A percentile compares a stretch with the other conserved stretches of the same genome.
Conservation (phyloP, 2,113 vertebrate genomes). For the Nothobranchius furzeri region DNA sequence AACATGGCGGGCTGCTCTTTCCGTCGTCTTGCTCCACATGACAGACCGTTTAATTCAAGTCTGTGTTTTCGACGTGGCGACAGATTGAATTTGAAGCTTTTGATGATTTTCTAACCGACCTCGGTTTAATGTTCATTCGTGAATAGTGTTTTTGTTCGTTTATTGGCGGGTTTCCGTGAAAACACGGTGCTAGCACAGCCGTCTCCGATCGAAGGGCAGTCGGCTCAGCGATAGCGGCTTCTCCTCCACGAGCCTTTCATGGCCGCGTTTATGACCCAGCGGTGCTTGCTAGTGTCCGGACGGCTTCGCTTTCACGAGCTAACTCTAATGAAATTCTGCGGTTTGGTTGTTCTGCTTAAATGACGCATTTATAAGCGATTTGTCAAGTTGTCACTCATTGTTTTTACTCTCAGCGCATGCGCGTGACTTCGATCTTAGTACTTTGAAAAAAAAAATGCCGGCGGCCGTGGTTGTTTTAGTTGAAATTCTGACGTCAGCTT, state of each 20-base stretch:
- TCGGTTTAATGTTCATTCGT: background rate
- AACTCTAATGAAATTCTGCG: background rate
- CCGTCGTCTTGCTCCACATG: constrained; percentile 63
- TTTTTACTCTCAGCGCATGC: constrained; percentile 39
- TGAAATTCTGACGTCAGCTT: background rate
- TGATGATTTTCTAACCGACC: too few relatives aligned
- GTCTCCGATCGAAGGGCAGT: constrained; percentile 28
- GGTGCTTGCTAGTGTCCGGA: background rate
- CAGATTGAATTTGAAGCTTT: background rate
- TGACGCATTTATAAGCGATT: constrained; percentile 36
- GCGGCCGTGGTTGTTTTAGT: background rate
- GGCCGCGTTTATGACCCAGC: constrained; percentile 2
- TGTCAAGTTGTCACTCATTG: constrained; percentile 39
- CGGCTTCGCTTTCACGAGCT: background rate
- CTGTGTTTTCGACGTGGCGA: background rate
- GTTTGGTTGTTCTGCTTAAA: constrained; percentile 1
- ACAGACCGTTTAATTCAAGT: constrained; percentile 48
- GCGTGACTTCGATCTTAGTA: constrained; percentile 3
- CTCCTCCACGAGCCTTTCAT: constrained; percentile 1
- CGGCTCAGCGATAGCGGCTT: constrained; percentile 25
- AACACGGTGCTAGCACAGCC: constrained; percentile 37
- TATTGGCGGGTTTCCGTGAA: constrained; percentile 12
- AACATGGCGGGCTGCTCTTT: constrained; percentile 76
- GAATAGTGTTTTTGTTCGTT: background rate
- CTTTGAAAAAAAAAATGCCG: background rate